phyloP scores from a whole-genome alignment of 2,113 vertebrate genomes.

The Donacobius atricapilla region DNA sequence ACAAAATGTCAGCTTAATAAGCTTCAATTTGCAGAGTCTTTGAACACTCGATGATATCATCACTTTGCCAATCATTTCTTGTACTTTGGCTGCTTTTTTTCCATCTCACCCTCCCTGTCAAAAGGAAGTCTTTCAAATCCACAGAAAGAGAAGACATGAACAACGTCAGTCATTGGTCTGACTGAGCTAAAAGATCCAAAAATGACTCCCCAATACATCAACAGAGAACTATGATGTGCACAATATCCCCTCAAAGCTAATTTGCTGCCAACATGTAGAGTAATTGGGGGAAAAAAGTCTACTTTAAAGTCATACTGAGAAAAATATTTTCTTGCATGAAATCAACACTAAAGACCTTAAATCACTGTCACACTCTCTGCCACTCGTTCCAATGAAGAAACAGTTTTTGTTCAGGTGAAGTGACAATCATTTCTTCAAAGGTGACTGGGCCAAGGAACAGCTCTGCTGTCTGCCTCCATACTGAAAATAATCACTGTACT shows the following conservation, averaged over 20 bases:
- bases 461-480: background rate
- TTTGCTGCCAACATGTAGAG: slow-evolving; percentile 54
- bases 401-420: background rate
- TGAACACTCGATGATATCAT: slow-evolving; percentile 78
- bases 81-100: slow-evolving; percentile 41
- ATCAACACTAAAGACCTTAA: slow-evolving; percentile 22
- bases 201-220: slow-evolving; percentile 28
- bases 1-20: slow-evolving; percentile 69
- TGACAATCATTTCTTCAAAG: slow-evolving; percentile 45
- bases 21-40: slow-evolving; percentile 73
- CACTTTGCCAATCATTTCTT: slow-evolving; percentile 77
- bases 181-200: slow-evolving; percentile 52
- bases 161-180: slow-evolving; percentile 30
- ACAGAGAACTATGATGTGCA: slow-evolving; percentile 1
- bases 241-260: slow-evolving; percentile 55
- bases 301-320: slow-evolving; percentile 54
- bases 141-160: slow-evolving; percentile 27
- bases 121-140: slow-evolving; percentile 53
- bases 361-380: slow-evolving; percentile 26
- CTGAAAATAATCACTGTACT: background rate
- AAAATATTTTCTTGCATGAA: slow-evolving; percentile 7
- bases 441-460: background rate
- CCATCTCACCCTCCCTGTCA: slow-evolving; percentile 59
- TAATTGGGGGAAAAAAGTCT: slow-evolving; percentile 27
- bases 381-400: background rate